Base-by-base conservation (phyloP, 2,888 invertebrate genomes). In the Ichneumon xanthorius region DNA sequence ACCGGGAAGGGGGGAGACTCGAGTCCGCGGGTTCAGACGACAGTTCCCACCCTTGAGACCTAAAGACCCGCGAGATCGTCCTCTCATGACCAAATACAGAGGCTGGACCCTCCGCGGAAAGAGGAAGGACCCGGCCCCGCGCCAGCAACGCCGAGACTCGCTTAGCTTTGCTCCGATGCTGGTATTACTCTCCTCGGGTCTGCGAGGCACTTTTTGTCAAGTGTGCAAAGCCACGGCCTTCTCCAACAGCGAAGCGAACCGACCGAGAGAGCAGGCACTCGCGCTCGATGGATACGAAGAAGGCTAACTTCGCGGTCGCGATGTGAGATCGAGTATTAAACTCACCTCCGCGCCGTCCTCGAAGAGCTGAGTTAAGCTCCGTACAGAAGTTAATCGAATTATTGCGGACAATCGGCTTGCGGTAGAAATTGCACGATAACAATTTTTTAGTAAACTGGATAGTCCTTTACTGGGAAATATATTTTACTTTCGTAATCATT, bases 41-140 rank as follows among this genome's bases (percentile, higher is more conserved):
- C 85, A 82, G 85, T 88, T 89, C 88, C 86, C 89, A 89, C 86
- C 87, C 88, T 89, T 88, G 87, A 88, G 82, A 88, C 80, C 79
- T 84, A 86, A 86, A 88, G 86, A 87, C 76, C 83, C 86, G 80
- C 76, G 80, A 84, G 80, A 80, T 84, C 85, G 81, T 87, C 82
- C 84, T 82, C 87, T 82, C 87, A 85, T 87, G 88, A 85, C 88
- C 88, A 88, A 89, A 89, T 88, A 87, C 76, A 89, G 89, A 84
- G 80, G 78, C 78, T 87, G 72, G 83, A 75, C 81, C 83, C 85
- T 87, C 78, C 78, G 84, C 81, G 83, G 75, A 81, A 82, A 82
- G 81, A 80, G 80, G 40, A 73, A 77, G 73, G 81, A 75, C 45
- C 80, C 68, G 76, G 84, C 73, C 80, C 77, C 75, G 81, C 45